Evolutionary conservation across 2,888 invertebrate species (phyloP), one percentile per base, ranked within the genome.

Genomic region (Drosophila emarginata): DNA sequence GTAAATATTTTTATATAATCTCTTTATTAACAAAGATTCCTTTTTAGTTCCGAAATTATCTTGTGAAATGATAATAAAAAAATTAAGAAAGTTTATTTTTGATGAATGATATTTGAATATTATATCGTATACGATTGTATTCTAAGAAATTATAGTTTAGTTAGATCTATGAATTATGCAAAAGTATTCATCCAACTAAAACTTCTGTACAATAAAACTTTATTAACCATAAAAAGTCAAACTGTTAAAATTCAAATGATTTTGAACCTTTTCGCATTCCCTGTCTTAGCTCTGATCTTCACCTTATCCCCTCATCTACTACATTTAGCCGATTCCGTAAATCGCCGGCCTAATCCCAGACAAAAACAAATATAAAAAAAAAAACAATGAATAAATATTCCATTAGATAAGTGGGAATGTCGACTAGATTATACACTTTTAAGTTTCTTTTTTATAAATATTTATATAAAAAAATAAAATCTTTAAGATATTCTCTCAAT

Each of bases 321-420:
- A 15, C 18, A 36, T 32, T 26, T 36, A 54, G 54, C 54, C 36
- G 52, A 36, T 14, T 36, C 18, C 12, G n/a, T 23, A 40, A 57
- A 57, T 36, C 21, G 39, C n/a, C 21, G 39, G 15, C 57, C 37
- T 57, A 57, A 57, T 39, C 37, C 36, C 39, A 32, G 36, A 57
- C 39, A 39, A 57, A 57, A 39, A 39, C 21, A 57, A 57, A 57
- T 23, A 39, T 7, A 23, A 57, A 37, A 45, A 45, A 11, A 21
- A 32, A 9, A 32, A 32, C 9, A 9, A 11, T 1, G 32, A 32
- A n/a, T 6, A n/a, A 18, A 50, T 32, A 32, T 32, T 32, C 32
- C 32, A 32, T 32, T 32, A 32, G 11, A 9, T 32, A 32, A 32
- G 2, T 32, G 32, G 11, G 2, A 32, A 32, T 9, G 11, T 4